Evolutionary conservation across 2,888 invertebrate species (phyloP), one percentile per base, ranked within the genome.

Genomic region (Allolobophora icterica): DNA sequence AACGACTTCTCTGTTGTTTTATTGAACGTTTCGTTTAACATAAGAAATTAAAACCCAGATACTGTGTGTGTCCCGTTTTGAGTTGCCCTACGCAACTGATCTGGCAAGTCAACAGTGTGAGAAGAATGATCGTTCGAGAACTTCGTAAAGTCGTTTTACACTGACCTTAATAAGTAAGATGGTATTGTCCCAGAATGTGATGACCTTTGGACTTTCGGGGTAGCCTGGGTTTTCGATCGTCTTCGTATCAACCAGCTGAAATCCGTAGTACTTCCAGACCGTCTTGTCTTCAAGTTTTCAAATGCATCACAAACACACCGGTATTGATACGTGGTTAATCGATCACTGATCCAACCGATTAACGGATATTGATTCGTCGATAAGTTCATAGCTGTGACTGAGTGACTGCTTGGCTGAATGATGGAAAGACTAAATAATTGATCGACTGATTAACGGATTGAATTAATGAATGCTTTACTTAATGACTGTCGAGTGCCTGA

Each of bases 161-260:
- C 91, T 89, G 89, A 94, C 95, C 93, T 94, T 94, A 42, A 95
- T 93, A 3, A 95, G 93, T 89, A 94, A 94, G n/a, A 94, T 94
- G 42, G 93, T 92, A 8, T 94, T 93, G 90, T 94, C 94, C 45
- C 93, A 92, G 91, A 93, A 94, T 83, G 93, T 92, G 15, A 95
- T 91, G n/a, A 94, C 94, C n/a, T 94, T 92, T 2, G 92, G 84
- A 92, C 89, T 89, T 91, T 91, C n/a, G 89, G 93, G 94, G 93
- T 94, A 92, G 92, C 93, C 30, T 91, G 91, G 38, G 15, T 90
- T 91, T 15, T 84, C 89, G 11, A 92, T 58, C 21, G 71, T 90
- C 90, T 92, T 92, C 34, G 33, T 58, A 87, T 90, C 84, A 13
- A 91, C 84, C 84, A 91, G 89, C 35, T 92, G 91, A 91, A 93